Evolutionary conservation across 1,140 invertebrate genomes (phyloP), one percentile per base, ranked within the genome.

Genomic region (Lucilia sericata): DNA sequence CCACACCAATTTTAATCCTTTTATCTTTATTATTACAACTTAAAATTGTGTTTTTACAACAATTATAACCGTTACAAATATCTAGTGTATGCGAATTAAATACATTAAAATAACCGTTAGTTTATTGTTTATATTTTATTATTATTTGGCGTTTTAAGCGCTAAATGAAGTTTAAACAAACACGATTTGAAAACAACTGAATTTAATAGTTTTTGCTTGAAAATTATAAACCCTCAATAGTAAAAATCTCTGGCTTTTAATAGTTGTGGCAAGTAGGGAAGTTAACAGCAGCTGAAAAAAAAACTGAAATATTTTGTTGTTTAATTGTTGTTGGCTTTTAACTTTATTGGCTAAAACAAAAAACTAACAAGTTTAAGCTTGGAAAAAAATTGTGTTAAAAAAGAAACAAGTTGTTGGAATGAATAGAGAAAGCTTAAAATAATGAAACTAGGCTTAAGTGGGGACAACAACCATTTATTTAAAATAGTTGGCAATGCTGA

Each of bases 101-200:
- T 21, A 70, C 19, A 70, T 19, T 30, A 30, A 30, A 2, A 70
- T 70, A 5, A 7, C n/a, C 19, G 65, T 70, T 70, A 70, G 21
- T 70, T 70, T 70, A 70, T 9, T 70, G 3, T 70, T 70, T 2
- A 60, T 42, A 42, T 60, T 14, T 60, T 60, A 60, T n/a, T 60
- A 17, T 10, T n/a, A 2, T 30, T 75, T 75, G 4, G 21, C 21
- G 75, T 78, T 36, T 42, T 78, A 36, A 82, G 21, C 83, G 14
- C 36, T 83, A 81, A 65, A 87, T 76, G 87, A 86, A 87, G 88
- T 89, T 86, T 85, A 83, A 83, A 85, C 86, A 84, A 87, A 83
- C 87, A 86, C 88, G 87, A 86, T 86, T 86, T 82, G 83, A 86
- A 86, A 86, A 85, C 87, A 87, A 89, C 88, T 89, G 86, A 88